Base-by-base conservation (phyloP, 2,797 vertebrate genomes). In the Rousettus madagascariensis region DNA sequence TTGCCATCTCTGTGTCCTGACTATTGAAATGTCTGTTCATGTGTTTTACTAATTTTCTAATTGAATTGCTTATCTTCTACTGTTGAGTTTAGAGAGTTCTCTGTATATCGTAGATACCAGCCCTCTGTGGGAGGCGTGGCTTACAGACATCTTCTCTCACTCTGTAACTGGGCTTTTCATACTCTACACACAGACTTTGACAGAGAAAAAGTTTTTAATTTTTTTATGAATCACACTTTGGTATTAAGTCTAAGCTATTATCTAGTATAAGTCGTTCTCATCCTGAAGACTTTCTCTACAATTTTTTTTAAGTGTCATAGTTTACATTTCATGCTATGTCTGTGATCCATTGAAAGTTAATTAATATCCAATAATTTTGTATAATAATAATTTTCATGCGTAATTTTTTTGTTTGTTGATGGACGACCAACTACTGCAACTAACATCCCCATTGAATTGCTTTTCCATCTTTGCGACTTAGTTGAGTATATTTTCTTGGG, bases 1-100 rank as follows among this genome's bases (percentile, higher is more conserved):
- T 15, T 24, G 0, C 19, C 19, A 13, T 84, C 26, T 61, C 17
- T 36, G 11, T 3, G 3, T n/a, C 33, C 6, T 85, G 20, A 51
- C 20, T 4, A 0, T 7, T 51, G 28, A 53, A 63, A 26, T 19
- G 5, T 1, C 16, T n/a, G 5, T 15, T 66, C n/a, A 5, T 38
- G 5, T 1, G 30, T 38, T 61, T 68, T 36, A 2, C 9, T 26
- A 16, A 5, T 61, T 57, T 79, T 57, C n/a, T 36, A 22, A 61
- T 8, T 22, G 24, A 6, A 63, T n/a, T n/a, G 17, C 51, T 66
- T 24, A 9, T 33, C 33, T 55, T 46, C 36, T 71, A 41, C 12
- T 17, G 5, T 69, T 90, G 51, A 43, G 11, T 30, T 46, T 38
- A 61, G 19, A 66, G 24, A 19, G 36, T 19, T 59, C 6, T 69